phyloP scores from a whole-genome alignment of 2,888 invertebrate genomes.

The Cordilura impudica region DNA sequence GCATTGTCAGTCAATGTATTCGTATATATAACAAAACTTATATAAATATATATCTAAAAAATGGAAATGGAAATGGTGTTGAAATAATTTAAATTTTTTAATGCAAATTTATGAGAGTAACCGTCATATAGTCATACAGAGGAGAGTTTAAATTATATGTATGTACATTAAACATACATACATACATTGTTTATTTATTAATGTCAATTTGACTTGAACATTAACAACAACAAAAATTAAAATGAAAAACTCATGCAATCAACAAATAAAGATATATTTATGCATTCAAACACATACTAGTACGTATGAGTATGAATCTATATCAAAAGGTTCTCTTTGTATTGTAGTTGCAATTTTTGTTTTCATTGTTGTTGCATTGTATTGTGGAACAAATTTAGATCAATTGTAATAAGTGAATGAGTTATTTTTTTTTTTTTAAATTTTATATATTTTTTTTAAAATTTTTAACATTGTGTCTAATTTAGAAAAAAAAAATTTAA shows the following conservation, averaged over 20 bases:
- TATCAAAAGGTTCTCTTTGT: constrained; percentile 34
- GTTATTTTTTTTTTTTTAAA: constrained; percentile 26
- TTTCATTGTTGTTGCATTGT: constrained; percentile 14
- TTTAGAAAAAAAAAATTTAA: not conserved
- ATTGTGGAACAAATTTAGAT: constrained; percentile 54
- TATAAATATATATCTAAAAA: not conserved
- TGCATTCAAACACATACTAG: not conserved
- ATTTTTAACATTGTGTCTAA: not conserved
- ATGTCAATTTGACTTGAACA: constrained; percentile 53
- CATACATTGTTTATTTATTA: constrained; percentile 56
- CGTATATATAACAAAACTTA: not conserved
- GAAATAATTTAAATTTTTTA: not conserved
- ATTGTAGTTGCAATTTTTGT: constrained; percentile 38
- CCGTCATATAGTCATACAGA: constrained; percentile 2
- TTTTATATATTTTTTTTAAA: too few species aligned
- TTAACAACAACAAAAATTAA: constrained; percentile 24
- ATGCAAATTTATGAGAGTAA: constrained; percentile 53
- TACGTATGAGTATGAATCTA: not conserved
- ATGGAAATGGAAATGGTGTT: not conserved
- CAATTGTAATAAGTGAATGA: constrained; percentile 52
- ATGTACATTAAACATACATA: constrained; percentile 19
- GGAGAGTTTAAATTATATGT: constrained; percentile 24
- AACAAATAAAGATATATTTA: constrained; percentile 29
- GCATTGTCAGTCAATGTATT: too few species aligned
- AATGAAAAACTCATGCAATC: constrained; percentile 13